These are phyloP conservation scores for Sciurus vulgaris DNA, from an alignment of 2,797 vertebrate genomes.

Conservation along the genomic window DNA sequence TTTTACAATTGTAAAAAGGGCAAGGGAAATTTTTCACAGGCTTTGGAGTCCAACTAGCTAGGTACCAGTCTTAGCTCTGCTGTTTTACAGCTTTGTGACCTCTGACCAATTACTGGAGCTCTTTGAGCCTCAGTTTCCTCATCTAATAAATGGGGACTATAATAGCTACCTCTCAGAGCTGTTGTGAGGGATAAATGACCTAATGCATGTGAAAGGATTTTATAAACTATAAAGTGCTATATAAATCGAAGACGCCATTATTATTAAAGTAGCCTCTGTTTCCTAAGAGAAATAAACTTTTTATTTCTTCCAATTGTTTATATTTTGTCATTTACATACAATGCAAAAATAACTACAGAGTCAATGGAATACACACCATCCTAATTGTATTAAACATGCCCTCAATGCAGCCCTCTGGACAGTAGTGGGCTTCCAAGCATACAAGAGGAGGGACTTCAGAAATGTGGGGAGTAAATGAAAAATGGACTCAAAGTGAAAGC, in stretches of 20 bases:
- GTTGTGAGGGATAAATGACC: slow-evolving; percentile 68
- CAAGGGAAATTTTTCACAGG: neutral
- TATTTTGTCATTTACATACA: neutral
- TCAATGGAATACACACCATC: neutral
- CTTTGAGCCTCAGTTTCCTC: slow-evolving; percentile 80
- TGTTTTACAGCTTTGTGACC: slow-evolving; percentile 69
- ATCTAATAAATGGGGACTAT: slow-evolving; percentile 76
- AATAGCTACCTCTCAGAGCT: slow-evolving; percentile 79
- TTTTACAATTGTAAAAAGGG: slow-evolving; percentile 42
- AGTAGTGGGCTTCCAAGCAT: neutral
- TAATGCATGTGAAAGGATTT: slow-evolving; percentile 82
- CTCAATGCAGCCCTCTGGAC: too few relatives aligned
- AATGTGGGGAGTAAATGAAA: neutral
- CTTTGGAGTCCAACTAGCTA: slow-evolving; percentile 40
- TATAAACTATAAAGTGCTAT: slow-evolving; percentile 77
- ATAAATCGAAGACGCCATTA: slow-evolving; percentile 57
- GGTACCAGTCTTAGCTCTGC: neutral
- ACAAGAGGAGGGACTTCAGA: neutral
- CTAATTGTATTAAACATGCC: neutral
- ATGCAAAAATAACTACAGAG: neutral
- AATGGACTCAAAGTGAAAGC: neutral
- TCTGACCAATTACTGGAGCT: slow-evolving; percentile 46
- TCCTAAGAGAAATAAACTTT: slow-evolving; percentile 61
- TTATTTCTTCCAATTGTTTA: slow-evolving; percentile 48
- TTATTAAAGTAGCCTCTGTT: slow-evolving; percentile 62